Evolutionary conservation across 2,797 vertebrate genomes (phyloP).

Genomic region (Phataginus tetradactyla): DNA sequence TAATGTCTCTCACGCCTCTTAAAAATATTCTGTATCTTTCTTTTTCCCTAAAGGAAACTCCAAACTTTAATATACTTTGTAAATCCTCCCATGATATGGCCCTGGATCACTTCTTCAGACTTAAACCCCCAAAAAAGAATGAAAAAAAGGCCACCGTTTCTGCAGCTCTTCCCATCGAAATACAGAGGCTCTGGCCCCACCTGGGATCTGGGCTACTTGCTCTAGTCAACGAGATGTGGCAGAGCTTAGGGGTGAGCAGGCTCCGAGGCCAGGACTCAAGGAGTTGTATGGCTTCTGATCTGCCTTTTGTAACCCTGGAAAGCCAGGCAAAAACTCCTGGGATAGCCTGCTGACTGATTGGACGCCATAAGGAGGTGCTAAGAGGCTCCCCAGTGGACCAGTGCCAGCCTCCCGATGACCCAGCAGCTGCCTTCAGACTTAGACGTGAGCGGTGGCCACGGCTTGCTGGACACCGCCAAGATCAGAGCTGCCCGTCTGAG

Average conservation of each 20-base stretch:
- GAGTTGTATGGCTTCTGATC: background rate
- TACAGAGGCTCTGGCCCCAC: accelerated
- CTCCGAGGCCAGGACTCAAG: background rate
- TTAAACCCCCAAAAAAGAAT: background rate
- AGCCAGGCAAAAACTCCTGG: background rate
- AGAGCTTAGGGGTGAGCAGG: too few species aligned
- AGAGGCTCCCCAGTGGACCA: too few species aligned
- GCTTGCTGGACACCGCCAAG: background rate
- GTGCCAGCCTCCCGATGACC: background rate
- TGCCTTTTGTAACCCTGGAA: background rate
- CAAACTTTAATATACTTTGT: background rate
- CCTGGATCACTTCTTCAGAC: background rate
- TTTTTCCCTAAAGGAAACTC: background rate
- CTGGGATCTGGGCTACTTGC: background rate
- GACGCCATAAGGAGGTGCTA: background rate
- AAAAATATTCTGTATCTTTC: background rate
- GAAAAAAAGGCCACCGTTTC: background rate
- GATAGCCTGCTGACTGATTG: too few species aligned
- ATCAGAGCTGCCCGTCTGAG: background rate
- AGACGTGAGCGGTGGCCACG: background rate
- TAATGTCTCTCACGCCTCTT: background rate
- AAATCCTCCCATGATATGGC: background rate
- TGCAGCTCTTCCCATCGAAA: background rate
- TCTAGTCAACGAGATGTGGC: background rate
- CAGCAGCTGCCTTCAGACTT: background rate